Conservation (phyloP, 2,113 vertebrate genomes). For the Fukomys damarensis region DNA sequence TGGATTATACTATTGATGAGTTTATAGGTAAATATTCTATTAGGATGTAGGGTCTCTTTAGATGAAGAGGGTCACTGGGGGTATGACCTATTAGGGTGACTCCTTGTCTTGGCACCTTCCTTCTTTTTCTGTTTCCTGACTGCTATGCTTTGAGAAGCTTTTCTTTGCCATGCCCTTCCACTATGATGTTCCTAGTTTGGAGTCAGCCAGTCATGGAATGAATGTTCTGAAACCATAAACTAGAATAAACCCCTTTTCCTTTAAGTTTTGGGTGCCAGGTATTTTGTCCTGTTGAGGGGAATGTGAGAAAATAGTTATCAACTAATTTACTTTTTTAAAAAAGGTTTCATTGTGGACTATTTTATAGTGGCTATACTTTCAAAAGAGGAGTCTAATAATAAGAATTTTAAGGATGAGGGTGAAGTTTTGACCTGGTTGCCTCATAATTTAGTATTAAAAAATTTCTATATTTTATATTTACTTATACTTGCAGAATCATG, state of each 20-base stretch:
- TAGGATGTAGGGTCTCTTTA: neutral
- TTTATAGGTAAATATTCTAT: neutral
- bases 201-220: neutral
- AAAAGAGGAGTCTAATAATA: slow-evolving; percentile 3
- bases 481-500: neutral
- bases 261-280: neutral
- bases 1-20: neutral
- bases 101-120: too few species aligned
- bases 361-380: neutral
- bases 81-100: neutral
- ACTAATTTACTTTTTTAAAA: neutral
- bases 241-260: neutral
- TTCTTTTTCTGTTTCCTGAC: neutral
- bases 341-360: neutral
- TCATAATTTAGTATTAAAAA: neutral
- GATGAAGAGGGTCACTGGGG: neutral
- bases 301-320: neutral
- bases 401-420: slow-evolving; percentile 1
- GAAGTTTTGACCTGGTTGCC: neutral
- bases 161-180: neutral
- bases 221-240: neutral
- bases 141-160: neutral
- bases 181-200: neutral
- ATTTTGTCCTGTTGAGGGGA: neutral
- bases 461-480: neutral